Base-by-base conservation (phyloP, 2,113 vertebrate species). In the Hippoglossus stenolepis region DNA sequence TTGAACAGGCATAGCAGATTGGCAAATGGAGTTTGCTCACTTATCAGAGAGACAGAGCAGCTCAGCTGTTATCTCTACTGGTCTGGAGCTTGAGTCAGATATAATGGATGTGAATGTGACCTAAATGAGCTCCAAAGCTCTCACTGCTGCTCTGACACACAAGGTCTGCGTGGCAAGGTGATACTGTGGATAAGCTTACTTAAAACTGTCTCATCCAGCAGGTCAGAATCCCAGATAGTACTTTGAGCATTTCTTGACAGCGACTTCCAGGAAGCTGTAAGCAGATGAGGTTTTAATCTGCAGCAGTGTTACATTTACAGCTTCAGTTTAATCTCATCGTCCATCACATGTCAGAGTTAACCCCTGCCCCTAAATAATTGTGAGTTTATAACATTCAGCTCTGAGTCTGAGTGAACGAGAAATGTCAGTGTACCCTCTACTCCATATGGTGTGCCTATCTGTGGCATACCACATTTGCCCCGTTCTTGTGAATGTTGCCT, bases 391-490 rank as follows among this genome's bases (percentile, higher is more conserved):
- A 13, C 47, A 21, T 31, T 31, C 51, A 26, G 28, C n/a, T 45
- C 23, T 26, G n/a, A 43, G 64, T 43, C 61, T 26, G 49, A n/a
- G 23, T 40, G 38, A 65, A 47, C 3, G 23, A 59, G 4, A 20
- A 73, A 43, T n/a, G 49, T 56, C 65, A 56, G 28, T 1, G 8
- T 65, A 5, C 31, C 6, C 31, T 31, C 0, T 31, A 31, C 82
- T 87, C 80, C 80, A 88, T 82, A 89, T 91, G 91, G 77, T 54
- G 35, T 45, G 54, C 69, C 77, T 40, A 53, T 82, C 68, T 75
- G 77, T 14, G 38, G 79, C 85, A 73, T 40, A 21, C 18, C 53
- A 40, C 54, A 7, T 28, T 57, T 43, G 57, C 31, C 54, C 38
- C 43, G n/a, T 70, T 69, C 66, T 83, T 70, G 57, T 58, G 75